These are phyloP conservation scores for Branchellion lobata DNA, from an alignment of 2,888 invertebrate genomes.

Conservation along the genomic window DNA sequence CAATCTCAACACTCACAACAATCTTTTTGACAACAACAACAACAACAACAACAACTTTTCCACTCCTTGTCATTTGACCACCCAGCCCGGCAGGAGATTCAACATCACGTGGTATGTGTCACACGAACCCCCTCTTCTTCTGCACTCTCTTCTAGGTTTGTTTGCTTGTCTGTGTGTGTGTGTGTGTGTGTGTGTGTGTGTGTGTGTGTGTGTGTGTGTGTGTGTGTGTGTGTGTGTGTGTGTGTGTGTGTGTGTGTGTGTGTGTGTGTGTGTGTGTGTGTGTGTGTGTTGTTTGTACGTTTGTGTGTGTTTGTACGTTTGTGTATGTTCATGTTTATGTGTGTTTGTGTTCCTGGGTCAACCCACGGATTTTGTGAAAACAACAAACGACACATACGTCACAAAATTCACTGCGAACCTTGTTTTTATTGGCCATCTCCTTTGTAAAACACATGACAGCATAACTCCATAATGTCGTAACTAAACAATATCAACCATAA, in stretches of 20 bases:
- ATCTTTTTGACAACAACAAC: background rate
- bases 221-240: background rate
- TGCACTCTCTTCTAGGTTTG: slow-evolving; percentile 6
- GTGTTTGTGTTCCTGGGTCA: too few relatives aligned
- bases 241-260: background rate
- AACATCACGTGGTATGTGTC: slow-evolving; percentile 12
- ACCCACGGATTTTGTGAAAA: too few relatives aligned
- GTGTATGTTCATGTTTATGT: background rate
- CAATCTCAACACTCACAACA: background rate
- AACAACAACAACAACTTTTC: background rate
- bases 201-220: background rate
- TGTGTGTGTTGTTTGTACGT: background rate
- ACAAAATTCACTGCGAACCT: too few relatives aligned
- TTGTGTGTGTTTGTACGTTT: background rate
- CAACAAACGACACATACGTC: too few relatives aligned
- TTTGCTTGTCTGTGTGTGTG: background rate
- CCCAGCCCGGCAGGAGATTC: background rate
- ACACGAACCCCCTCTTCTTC: slow-evolving; percentile 5
- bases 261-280: background rate
- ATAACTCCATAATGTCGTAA: too few relatives aligned
- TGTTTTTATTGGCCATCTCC: too few relatives aligned
- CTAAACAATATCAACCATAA: too few relatives aligned
- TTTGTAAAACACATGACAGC: too few relatives aligned
- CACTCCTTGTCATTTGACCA: background rate
- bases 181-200: background rate